Base-by-base conservation (phyloP, 2,797 vertebrate species). In the Chrosomus eos region DNA sequence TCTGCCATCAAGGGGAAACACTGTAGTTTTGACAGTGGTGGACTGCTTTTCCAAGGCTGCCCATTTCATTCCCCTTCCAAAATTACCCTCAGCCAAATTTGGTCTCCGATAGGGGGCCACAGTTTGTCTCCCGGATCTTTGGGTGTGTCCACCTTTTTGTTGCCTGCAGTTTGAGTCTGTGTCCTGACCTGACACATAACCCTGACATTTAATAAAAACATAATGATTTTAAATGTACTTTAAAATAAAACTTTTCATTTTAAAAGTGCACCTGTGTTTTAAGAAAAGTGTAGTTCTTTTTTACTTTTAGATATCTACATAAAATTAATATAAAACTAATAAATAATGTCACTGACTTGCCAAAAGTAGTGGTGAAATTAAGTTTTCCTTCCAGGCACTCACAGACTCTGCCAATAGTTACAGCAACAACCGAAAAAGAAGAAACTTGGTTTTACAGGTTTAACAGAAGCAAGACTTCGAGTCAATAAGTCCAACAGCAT, bases 351-450 rank as follows among this genome's bases (percentile, higher is more conserved):
- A 71, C n/a, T 31, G 51, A 23, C 51, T 71, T 71, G 48, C 23
- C 31, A 53, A 53, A 70, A 28, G 14, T 21, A 43, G 85, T 82
- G 71, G 31, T n/a, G 38, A 89, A 85, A 84, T 53, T 62, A 80
- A 80, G 43, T 91, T 83, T 85, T 76, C 48, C 67, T 70, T 67
- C 88, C 79, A 91, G 62, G 62, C 48, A 72, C 73, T 66, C 64
- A 75, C 73, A 33, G 40, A 33, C 19, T 36, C 31, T 86, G n/a
- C 77, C 86, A 77, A 40, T 8, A 67, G 33, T 73, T 76, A 67
- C 43, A 80, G 62, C 31, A 51, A 62, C 67, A 58, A 66, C 23
- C 7, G n/a, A 72, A 64, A 26, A 71, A 71, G 66, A 82, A 85
- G 66, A 60, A 60, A 83, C 26, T 26, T 55, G 72, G 75, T 23